These are phyloP conservation scores for Polypterus bichir DNA, from an alignment of 2,113 vertebrate genomes.

Conservation along the genomic window DNA sequence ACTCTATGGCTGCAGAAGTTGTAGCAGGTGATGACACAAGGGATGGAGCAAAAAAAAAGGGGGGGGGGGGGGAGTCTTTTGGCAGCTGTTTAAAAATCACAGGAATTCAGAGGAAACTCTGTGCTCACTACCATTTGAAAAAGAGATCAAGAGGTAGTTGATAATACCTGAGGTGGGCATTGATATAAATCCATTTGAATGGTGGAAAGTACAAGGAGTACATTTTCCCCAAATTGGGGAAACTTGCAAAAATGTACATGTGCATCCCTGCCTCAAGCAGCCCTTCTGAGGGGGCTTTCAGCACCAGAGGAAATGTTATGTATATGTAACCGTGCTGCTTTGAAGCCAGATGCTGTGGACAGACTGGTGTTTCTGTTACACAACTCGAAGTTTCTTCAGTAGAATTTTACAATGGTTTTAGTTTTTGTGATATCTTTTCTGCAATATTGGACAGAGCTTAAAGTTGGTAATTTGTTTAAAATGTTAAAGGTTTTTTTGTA, in stretches of 20 bases:
- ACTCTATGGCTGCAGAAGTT: constrained; percentile 9
- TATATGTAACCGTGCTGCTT: no score
- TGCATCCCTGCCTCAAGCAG: no score
- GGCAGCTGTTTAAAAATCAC: constrained; percentile 4
- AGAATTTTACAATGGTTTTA: constrained; percentile 15
- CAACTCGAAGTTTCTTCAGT: no score
- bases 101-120: constrained; percentile 6
- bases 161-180: constrained; percentile 8
- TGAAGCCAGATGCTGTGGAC: no score
- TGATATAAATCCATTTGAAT: no score
- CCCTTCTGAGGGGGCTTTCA: no score
- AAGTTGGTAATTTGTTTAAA: constrained; percentile 12
- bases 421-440: constrained; percentile 12
- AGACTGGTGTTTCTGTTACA: no score
- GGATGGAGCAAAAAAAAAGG: background rate
- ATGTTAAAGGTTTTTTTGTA: no score
- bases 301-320: no score
- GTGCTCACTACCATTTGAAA: background rate
- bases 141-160: constrained; percentile 4
- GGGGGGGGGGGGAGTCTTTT: background rate
- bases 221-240: no score
- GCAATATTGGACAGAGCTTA: constrained; percentile 21
- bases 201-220: no score
- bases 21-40: constrained; percentile 5
- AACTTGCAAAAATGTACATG: no score